Evolutionary conservation across 2,888 invertebrate genomes (phyloP).

Genomic region (Caenorhabditis drosophilae): DNA sequence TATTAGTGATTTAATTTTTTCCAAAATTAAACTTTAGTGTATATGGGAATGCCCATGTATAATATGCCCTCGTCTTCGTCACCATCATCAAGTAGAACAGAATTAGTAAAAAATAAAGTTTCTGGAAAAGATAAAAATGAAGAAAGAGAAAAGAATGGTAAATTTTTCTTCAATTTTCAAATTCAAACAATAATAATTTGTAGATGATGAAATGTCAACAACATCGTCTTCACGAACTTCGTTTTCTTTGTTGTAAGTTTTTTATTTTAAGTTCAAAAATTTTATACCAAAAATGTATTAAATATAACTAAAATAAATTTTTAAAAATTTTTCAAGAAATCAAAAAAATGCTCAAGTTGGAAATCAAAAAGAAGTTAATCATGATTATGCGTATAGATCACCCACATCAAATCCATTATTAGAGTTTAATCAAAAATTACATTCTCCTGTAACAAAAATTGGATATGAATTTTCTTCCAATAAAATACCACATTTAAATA

Average conservation of each 20-base stretch:
- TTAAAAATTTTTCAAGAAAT: conserved; percentile 30
- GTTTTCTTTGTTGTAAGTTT: conserved; percentile 5
- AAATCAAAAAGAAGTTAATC: conserved; percentile 22
- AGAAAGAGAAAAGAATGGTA: background rate
- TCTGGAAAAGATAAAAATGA: background rate
- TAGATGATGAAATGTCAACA: conserved; percentile 34
- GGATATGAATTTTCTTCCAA: too few relatives aligned
- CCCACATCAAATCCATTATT: conserved; percentile 17
- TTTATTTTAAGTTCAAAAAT: too few relatives aligned
- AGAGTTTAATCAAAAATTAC: background rate
- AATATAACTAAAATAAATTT: background rate
- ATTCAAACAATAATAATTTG: background rate
- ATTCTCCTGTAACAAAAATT: background rate
- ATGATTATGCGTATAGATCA: conserved; percentile 28
- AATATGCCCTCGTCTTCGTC: conserved; percentile 4
- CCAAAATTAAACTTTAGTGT: conserved; percentile 13
- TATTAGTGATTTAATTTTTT: too few relatives aligned
- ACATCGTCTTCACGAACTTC: conserved; percentile 34
- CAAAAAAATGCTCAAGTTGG: conserved; percentile 19
- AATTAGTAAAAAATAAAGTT: conserved; percentile 6
- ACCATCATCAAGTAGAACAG: conserved; percentile 4
- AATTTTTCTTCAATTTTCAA: too few relatives aligned
- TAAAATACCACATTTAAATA: too few relatives aligned
- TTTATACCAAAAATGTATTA: background rate
- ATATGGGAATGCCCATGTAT: conserved; percentile 18